Conservation (phyloP, 2,113 vertebrate species). For the Istiophorus platypterus region DNA sequence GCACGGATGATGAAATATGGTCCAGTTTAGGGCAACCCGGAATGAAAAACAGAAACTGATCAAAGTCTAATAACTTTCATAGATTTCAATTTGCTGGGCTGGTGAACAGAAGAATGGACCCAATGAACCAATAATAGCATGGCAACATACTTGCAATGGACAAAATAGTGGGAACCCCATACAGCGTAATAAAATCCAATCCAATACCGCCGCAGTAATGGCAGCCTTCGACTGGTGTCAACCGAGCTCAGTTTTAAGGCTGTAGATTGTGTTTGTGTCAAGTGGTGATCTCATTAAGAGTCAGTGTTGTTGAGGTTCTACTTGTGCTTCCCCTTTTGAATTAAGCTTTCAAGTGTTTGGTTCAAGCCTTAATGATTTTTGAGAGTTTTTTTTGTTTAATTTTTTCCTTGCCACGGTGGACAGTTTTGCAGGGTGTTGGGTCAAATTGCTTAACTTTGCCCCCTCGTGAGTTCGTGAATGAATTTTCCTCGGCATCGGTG, state of each 20-base stretch:
- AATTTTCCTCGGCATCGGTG: background rate
- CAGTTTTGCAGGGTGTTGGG: background rate
- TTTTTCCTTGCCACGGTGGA: background rate
- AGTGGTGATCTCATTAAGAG: background rate
- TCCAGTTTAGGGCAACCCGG: conserved; percentile 23
- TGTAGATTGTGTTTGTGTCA: background rate
- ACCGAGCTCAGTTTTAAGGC: background rate
- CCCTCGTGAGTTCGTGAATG: background rate
- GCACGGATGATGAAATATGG: conserved; percentile 42
- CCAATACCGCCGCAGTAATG: background rate
- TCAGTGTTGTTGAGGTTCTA: background rate
- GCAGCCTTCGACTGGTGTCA: conserved; percentile 6
- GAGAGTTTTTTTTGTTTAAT: background rate
- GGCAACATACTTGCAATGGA: conserved; percentile 15
- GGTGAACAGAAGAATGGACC: conserved; percentile 51
- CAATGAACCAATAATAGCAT: conserved; percentile 31
- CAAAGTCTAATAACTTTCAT: conserved; percentile 64
- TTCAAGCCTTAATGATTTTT: background rate
- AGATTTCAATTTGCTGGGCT: conserved; percentile 67
- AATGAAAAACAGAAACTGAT: conserved; percentile 45
- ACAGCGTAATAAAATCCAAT: conserved; percentile 13
- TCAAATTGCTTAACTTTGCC: background rate
- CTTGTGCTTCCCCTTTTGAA: background rate
- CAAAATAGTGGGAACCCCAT: conserved; percentile 29
- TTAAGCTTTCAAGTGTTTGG: conserved; percentile 8